These are phyloP conservation scores for Montipora capitata DNA, from an alignment of 92 coral and sea anemone genomes.

Conservation along the genomic window DNA sequence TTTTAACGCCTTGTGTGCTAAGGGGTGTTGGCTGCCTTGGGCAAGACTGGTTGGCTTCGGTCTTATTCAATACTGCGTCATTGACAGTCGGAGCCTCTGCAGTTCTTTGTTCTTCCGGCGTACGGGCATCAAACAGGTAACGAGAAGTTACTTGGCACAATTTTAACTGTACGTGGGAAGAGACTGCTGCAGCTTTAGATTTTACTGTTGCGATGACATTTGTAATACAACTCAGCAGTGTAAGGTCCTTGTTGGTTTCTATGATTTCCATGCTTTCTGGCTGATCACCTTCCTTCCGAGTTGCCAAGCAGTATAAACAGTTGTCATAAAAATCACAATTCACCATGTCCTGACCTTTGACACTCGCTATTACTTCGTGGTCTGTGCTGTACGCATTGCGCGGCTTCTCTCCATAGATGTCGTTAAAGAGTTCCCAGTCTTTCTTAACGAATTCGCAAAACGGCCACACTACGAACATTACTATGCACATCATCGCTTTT, in stretches of 20 bases:
- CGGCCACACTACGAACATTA: neutral
- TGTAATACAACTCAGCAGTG: too few relatives aligned
- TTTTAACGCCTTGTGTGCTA: too few relatives aligned
- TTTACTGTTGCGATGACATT: neutral
- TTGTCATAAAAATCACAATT: neutral
- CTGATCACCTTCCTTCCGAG: neutral
- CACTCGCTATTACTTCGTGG: too few relatives aligned
- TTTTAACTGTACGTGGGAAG: neutral
- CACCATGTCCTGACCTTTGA: too few relatives aligned
- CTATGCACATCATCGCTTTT: neutral
- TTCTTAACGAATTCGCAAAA: neutral
- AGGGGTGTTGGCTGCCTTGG: neutral
- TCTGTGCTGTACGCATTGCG: too few relatives aligned
- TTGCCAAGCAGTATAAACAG: neutral
- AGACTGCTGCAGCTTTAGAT: neutral
- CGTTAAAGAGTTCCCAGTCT: neutral
- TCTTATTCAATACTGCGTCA: neutral
- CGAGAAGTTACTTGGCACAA: neutral
- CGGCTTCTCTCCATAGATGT: neutral
- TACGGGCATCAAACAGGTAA: neutral
- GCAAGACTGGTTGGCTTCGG: neutral
- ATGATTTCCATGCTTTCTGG: neutral
- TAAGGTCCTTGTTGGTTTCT: neutral
- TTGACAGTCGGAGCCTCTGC: neutral
- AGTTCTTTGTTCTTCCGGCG: too few relatives aligned